These are phyloP conservation scores for Eupithecia insigniata DNA, from an alignment of 2,888 invertebrate species.

Conservation along the genomic window DNA sequence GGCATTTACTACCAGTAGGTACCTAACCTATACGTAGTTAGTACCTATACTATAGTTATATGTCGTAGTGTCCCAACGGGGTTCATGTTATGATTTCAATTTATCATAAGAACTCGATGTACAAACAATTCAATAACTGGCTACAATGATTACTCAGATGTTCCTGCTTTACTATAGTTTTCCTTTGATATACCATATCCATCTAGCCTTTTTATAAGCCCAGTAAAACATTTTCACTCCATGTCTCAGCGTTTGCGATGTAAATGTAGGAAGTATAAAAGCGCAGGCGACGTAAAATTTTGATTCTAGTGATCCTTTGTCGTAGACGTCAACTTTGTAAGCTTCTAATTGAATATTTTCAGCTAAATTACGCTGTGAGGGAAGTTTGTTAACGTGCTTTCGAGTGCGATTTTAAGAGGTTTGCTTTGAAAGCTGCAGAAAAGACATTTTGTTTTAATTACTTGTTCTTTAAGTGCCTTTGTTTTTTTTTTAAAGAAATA, in stretches of 20 bases:
- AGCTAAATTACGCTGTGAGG: slow-evolving; percentile 13
- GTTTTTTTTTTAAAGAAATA: neutral
- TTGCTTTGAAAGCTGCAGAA: neutral
- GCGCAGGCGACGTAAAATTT: slow-evolving; percentile 65
- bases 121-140: no score
- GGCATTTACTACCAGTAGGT: no score
- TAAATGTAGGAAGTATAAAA: slow-evolving; percentile 56
- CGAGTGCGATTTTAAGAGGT: slow-evolving; percentile 2
- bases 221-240: slow-evolving; percentile 40
- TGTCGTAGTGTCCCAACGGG: no score
- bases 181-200: slow-evolving; percentile 22
- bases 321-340: slow-evolving; percentile 31
- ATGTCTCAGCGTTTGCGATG: slow-evolving; percentile 60
- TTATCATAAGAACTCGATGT: no score
- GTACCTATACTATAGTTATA: no score
- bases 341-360: slow-evolving; percentile 33
- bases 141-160: no score
- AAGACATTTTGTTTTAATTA: neutral
- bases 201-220: slow-evolving; percentile 16
- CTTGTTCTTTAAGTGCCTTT: neutral
- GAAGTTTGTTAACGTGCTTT: slow-evolving; percentile 18
- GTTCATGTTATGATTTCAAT: no score
- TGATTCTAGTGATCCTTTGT: slow-evolving; percentile 56
- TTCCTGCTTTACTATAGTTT: neutral
- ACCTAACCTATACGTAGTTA: no score